Base-by-base conservation (phyloP, 2,113 vertebrate species). In the Camelus bactrianus region DNA sequence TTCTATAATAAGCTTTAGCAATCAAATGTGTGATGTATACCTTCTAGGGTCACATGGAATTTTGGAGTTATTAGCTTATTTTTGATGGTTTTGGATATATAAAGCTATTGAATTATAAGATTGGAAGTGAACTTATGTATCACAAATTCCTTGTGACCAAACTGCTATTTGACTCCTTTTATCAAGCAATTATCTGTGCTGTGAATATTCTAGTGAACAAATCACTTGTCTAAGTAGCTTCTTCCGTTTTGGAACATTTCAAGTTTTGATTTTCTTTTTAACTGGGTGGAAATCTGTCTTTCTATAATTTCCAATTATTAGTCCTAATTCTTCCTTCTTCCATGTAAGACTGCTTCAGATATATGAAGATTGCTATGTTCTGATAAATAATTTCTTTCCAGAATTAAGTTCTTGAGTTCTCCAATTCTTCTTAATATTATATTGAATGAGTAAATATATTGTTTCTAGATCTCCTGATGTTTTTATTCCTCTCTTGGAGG, bases 241-340 rank as follows among this genome's bases (percentile, higher is more conserved):
- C n/a, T 69, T 80, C n/a, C 30, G 65, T 86, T 95, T 83, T 22
- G 58, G 12, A 87, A 84, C 46, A 76, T 52, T 94, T 88, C 6
- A n/a, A 38, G 11, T 6, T 91, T 94, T 89, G 30, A 28, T 69
- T 80, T 87, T 38, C 56, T 56, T 85, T 96, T 96, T 38, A 65
- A 64, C 13, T 73, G 3, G 8, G 3, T 72, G 30, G 8, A 42
- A 62, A 73, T 58, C 42, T 69, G n/a, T 50, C 14, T 86, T 89
- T 81, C 16, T 75, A 58, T 48, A 42, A 58, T 93, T 89, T 95
- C n/a, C 1, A 67, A 30, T 67, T 91, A 52, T 42, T 56, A 65
- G 6, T 90, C 2, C 35, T 70, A 30, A 60, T 81, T 94, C 19
- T 80, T 89, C 15, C 19, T 83, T 60, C 22, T 86, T 86, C 24